Base-by-base conservation (phyloP, 92 coral and sea anemone species). In the Palythoa grandiflora region DNA sequence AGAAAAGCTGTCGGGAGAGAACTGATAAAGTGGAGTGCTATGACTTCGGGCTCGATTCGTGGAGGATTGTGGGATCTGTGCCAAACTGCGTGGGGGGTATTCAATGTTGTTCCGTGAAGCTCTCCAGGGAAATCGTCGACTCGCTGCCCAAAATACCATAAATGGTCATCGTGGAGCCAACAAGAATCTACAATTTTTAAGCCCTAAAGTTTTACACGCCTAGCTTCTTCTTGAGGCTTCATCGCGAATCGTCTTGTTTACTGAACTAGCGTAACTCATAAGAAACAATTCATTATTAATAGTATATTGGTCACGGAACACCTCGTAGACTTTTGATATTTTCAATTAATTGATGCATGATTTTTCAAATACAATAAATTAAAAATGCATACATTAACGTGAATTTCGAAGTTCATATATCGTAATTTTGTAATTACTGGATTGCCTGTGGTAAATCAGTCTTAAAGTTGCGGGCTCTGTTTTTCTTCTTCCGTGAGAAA, bases 21-120 rank as follows among this genome's bases (percentile, higher is more conserved):
- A 96, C 98, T 11, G 92, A 94, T 88, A 97, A 93, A 68, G 94
- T 97, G 7, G 99, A 97, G 88, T 92, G 92, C 80, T 97, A 95
- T 70, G 97, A 97, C 52, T 83, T 90, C 35, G 92, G 92, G 68
- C 86, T 93, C 76, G 92, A 97, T 75, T 84, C 83, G 72, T 97
- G 99, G 99, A 92, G 90, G 73, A 90, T 97, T 35, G 92, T 94
- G 44, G 96, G 98, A 1, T 84, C 94, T 13, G 96, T 97, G 51
- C 99, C 99, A 19, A 96, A 95, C 87, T 94, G 98, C n/a, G 95
- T 95, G 91, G 98, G 98, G 1, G 98, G 98, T 47, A 92, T 97
- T 20, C 98, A 97, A 86, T 95, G 99, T 72, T 97, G 97, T 38
- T 75, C 94, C 38, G 96, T 97, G 13, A 88, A 90, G 13, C 79